Conservation (phyloP, 1,140 invertebrate species). For the Metaphire vulgaris region DNA sequence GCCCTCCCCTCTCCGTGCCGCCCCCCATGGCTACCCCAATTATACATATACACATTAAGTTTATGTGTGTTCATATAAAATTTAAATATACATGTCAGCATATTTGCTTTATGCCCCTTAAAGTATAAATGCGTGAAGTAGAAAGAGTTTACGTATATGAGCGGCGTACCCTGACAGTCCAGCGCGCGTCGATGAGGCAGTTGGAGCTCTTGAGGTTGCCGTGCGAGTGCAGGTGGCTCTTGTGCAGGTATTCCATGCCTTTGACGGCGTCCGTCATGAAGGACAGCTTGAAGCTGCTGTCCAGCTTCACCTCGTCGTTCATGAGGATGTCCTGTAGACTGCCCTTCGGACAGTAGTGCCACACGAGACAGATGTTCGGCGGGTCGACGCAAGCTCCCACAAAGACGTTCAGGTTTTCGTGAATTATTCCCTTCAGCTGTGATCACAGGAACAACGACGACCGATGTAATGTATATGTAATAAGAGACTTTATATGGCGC, state of each 20-base stretch:
- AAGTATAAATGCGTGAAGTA: too few species aligned
- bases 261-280: slow-evolving; percentile 36
- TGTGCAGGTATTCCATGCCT: slow-evolving; percentile 77
- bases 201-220: slow-evolving; percentile 94
- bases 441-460: too few species aligned
- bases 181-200: slow-evolving; percentile 76
- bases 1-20: too few species aligned
- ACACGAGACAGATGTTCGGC: slow-evolving; percentile 64
- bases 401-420: slow-evolving; percentile 86
- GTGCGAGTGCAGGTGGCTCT: slow-evolving; percentile 72
- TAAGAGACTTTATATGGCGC: too few species aligned
- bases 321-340: slow-evolving; percentile 46
- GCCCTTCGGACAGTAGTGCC: slow-evolving; percentile 66
- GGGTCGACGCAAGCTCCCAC: slow-evolving; percentile 73
- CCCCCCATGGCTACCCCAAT: too few species aligned
- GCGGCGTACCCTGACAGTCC: slow-evolving; percentile 81
- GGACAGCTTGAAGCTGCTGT: slow-evolving; percentile 37
- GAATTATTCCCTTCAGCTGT: slow-evolving; percentile 84
- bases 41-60: too few species aligned
- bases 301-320: slow-evolving; percentile 33
- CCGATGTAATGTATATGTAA: too few species aligned
- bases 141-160: too few species aligned
- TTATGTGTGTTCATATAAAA: too few species aligned
- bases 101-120: too few species aligned
- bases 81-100: too few species aligned